Evolutionary conservation across 1,140 invertebrate genomes (phyloP), one percentile per base, ranked within the genome.

Genomic region (Drosophila triauraria): DNA sequence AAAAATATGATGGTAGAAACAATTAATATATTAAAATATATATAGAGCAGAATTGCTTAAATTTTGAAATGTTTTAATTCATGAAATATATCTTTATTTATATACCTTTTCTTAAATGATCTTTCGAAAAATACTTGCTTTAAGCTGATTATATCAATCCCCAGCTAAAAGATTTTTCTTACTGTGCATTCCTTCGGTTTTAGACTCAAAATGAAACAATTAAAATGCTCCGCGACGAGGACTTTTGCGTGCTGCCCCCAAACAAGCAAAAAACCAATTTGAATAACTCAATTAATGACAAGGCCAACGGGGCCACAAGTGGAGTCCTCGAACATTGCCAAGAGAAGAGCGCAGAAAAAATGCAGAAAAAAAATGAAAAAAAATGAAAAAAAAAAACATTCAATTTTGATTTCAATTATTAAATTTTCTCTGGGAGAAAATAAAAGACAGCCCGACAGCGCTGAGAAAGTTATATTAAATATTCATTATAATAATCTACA

Each of bases 401-500:
- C 67, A 64, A 79, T 78, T 78, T 77, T 69, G 64, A 77, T 78
- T 78, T 80, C 62, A 69, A 75, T 80, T 80, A 69, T 80, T 57
- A 51, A 46, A 68, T 80, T 61, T 76, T 56, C 47, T 25, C 7
- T 20, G 42, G 15, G 2, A 47, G 51, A 59, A 80, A 64, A 32
- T 54, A 51, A 57, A 51, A 40, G 51, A 62, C 57, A 60, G 17
- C 15, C 9, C 44, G 68, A 42, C 48, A 47, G 61, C 27, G 56
- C 15, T 38, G 10, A 54, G 51, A 75, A 79, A 81, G 75, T 90
- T 84, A 58, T 78, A 88, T 87, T 78, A 87, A 83, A 88, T 87
- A 87, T 80, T 87, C 80, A 87, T 87, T 87, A 87, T 63, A 83
- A 81, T 84, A 88, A 90, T 88, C 80, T 65, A 69, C 78, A 74